Evolutionary conservation across 2,113 vertebrate species (phyloP).

Genomic region (Aptenodytes forsteri): DNA sequence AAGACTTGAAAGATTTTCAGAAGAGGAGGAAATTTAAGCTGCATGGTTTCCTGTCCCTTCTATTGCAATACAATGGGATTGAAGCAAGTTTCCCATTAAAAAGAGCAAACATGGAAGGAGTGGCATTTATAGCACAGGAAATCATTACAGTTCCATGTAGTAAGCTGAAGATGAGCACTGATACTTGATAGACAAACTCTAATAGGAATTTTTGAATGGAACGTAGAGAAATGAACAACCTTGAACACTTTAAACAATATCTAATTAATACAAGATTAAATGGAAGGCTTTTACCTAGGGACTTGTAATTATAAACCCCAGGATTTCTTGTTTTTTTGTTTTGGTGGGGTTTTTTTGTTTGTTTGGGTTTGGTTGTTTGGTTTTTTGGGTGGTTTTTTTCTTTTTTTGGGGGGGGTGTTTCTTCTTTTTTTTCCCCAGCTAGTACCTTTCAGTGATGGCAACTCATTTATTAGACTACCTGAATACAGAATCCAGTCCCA

Average conservation of each 20-base stretch:
- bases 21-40: neutral
- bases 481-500: neutral
- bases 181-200: neutral
- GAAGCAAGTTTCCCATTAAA: neutral
- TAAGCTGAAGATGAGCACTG: neutral
- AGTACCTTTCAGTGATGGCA: neutral
- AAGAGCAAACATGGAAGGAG: neutral
- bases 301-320: neutral
- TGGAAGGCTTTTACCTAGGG: neutral
- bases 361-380: neutral
- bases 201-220: neutral
- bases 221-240: neutral
- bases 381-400: neutral
- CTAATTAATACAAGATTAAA: neutral
- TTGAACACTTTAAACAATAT: neutral
- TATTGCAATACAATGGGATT: neutral
- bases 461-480: neutral
- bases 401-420: too few species aligned
- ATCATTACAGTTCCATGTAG: neutral
- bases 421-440: too few species aligned
- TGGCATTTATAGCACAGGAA: neutral
- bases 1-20: neutral
- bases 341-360: neutral
- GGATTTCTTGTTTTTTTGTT: neutral
- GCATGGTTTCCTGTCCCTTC: neutral